Conservation (phyloP, 1,140 invertebrate species). For the Atta colombica region DNA sequence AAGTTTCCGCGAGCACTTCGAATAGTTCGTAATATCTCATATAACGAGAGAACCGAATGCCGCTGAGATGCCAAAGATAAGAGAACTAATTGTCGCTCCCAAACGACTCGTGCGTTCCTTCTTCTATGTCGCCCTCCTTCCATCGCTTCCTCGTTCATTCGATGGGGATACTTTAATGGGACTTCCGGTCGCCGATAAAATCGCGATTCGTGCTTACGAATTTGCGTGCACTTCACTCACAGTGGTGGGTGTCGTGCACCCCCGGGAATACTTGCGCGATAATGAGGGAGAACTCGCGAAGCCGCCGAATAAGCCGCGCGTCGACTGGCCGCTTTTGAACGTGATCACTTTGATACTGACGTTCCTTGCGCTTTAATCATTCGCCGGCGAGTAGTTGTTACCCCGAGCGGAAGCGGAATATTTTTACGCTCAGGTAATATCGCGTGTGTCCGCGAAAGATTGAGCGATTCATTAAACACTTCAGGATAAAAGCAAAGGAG, state of each 20-base stretch:
- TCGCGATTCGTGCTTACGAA: conserved; percentile 64
- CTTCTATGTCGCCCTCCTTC: not conserved
- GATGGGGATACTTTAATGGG: conserved; percentile 62
- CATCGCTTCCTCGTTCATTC: conserved; percentile 37
- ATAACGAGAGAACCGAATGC: not conserved
- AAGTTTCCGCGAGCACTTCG: conserved; percentile 27
- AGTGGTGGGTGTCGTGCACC: conserved; percentile 41
- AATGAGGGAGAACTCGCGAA: conserved; percentile 55
- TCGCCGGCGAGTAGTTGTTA: conserved; percentile 22
- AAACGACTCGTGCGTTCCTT: conserved; percentile 18
- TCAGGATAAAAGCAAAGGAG: conserved; percentile 19
- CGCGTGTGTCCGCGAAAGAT: conserved; percentile 49
- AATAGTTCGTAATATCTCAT: conserved; percentile 42
- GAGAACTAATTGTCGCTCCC: conserved; percentile 44
- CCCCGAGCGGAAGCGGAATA: conserved; percentile 47
- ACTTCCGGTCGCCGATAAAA: conserved; percentile 58
- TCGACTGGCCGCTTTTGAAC: conserved; percentile 20
- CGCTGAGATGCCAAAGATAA: conserved; percentile 43
- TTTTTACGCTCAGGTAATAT: conserved; percentile 62
- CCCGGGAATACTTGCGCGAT: conserved; percentile 50
- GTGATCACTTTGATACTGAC: conserved; percentile 61
- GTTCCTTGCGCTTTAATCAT: conserved; percentile 59
- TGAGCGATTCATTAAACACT: conserved; percentile 60
- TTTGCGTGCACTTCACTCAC: conserved; percentile 62
- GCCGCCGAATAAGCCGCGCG: conserved; percentile 45